A percentile compares a stretch with the other conserved stretches of the same genome.
Conservation (phyloP, 2,797 vertebrate species). For the Gorsachius magnificus region DNA sequence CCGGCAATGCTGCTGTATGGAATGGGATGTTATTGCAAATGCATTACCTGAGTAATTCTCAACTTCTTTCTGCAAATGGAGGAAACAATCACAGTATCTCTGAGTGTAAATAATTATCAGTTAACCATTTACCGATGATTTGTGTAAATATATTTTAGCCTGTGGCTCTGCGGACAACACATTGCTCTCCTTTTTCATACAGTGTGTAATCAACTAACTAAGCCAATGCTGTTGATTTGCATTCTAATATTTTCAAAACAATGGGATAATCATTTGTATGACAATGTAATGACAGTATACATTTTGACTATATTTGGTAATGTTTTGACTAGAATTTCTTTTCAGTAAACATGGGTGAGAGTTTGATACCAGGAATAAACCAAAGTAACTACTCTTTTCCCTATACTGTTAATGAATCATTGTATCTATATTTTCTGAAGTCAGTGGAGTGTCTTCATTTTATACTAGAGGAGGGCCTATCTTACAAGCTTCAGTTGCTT, state of each 20-base stretch:
- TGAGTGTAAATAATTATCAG: background rate
- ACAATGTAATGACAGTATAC: background rate
- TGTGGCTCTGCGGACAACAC: background rate
- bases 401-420: background rate
- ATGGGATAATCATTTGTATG: background rate
- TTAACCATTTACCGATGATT: background rate
- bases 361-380: background rate
- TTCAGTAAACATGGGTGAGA: background rate
- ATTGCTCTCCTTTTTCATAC: background rate
- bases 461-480: background rate
- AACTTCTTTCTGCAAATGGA: background rate
- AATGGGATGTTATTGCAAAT: background rate
- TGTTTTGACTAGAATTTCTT: background rate
- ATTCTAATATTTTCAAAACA: background rate
- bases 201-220: background rate
- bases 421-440: background rate
- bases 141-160: background rate
- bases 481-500: background rate
- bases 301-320: background rate
- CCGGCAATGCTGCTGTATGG: background rate
- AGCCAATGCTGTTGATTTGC: background rate
- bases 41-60: background rate
- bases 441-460: background rate
- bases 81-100: background rate
- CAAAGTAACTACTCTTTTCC: background rate